Percentiles rank a stretch among this genome's conserved stretches.
Evolutionary conservation across 2,888 invertebrate genomes (phyloP).

Genomic region (Philereme transversata): DNA sequence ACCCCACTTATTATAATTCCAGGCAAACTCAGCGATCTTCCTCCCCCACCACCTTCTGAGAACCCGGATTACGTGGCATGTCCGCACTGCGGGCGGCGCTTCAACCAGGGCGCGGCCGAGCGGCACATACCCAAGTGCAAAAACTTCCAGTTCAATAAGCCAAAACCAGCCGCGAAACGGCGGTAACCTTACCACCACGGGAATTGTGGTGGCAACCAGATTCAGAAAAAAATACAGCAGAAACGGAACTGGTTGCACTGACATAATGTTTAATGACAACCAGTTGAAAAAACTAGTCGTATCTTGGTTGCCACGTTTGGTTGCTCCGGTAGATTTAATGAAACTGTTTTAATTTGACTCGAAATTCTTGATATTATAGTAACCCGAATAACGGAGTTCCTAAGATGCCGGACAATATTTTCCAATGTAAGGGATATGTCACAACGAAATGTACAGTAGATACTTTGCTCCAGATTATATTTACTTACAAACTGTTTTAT

Average conservation of each 20-base stretch:
- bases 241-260: background rate
- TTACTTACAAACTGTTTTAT: constrained; percentile 60
- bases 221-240: constrained; percentile 2
- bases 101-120: constrained; percentile 93
- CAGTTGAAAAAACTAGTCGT: constrained; percentile 3
- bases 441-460: constrained; percentile 44
- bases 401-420: constrained; percentile 29
- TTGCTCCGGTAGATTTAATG: constrained; percentile 11
- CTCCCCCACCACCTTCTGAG: constrained; percentile 94
- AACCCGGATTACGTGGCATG: constrained; percentile 96
- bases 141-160: constrained; percentile 91
- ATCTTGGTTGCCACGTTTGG: constrained; percentile 12
- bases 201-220: constrained; percentile 23
- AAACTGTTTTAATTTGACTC: constrained; percentile 4
- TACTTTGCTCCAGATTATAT: constrained; percentile 53
- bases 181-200: constrained; percentile 55
- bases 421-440: constrained; percentile 25
- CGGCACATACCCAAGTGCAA: constrained; percentile 97
- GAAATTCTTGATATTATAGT: constrained; percentile 12
- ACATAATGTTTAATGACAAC: background rate
- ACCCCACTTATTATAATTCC: constrained; percentile 17
- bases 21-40: constrained; percentile 91
- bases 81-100: constrained; percentile 93
- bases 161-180: constrained; percentile 72
- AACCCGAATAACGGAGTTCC: constrained; percentile 2